These are phyloP conservation scores for Brachyhypopomus occidentalis DNA, from an alignment of 2,113 vertebrate genomes.

Conservation along the genomic window DNA sequence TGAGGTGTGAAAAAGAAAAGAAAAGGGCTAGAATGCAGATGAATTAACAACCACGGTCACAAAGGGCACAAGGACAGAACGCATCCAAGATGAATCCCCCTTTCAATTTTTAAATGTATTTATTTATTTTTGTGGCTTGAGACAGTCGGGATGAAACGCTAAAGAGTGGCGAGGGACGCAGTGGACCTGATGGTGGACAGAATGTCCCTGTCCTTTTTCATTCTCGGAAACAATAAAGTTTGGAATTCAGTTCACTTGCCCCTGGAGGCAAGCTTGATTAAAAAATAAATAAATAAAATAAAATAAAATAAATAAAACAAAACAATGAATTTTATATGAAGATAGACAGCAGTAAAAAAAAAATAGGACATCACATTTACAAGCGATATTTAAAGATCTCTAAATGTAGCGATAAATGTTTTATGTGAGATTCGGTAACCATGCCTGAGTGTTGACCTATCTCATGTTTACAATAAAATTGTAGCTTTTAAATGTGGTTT, in stretches of 20 bases:
- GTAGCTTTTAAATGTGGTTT: slow-evolving; percentile 42
- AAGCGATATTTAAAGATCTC: slow-evolving; percentile 11
- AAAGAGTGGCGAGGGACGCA: neutral
- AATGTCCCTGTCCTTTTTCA: slow-evolving; percentile 13
- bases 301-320: slow-evolving; percentile 15
- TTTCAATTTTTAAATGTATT: too few species aligned
- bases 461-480: neutral
- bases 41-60: neutral
- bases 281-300: slow-evolving; percentile 46
- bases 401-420: neutral
- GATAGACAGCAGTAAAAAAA: slow-evolving; percentile 17
- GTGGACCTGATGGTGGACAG: neutral
- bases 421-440: neutral
- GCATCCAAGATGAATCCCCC: neutral
- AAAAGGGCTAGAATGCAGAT: neutral
- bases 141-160: too few species aligned
- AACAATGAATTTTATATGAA: too few species aligned
- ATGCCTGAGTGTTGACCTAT: neutral
- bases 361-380: slow-evolving; percentile 2
- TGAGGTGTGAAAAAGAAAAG: slow-evolving; percentile 20
- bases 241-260: slow-evolving; percentile 48
- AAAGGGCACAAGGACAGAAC: neutral
- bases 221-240: slow-evolving; percentile 56
- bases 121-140: too few species aligned
- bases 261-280: slow-evolving; percentile 36